phyloP scores from a whole-genome alignment of 2,797 vertebrate genomes.

The Podarcis lilfordi region DNA sequence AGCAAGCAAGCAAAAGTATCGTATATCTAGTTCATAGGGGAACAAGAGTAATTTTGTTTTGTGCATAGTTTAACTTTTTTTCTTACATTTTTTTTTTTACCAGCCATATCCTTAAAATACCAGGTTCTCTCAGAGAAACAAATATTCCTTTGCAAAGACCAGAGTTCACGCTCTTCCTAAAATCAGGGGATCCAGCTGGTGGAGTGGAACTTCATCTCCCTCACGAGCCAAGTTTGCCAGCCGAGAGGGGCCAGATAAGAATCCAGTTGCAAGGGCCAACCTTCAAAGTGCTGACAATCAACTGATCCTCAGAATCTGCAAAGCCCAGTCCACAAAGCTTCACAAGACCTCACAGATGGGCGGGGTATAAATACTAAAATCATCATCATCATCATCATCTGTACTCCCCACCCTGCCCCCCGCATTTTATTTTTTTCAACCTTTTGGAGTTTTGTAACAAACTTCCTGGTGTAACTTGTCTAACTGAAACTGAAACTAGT shows the following conservation, averaged over 20 bases:
- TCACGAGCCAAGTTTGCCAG: no score
- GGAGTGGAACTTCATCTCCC: no score
- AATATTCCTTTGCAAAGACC: not conserved
- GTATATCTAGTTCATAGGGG: not conserved
- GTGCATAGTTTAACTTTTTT: not conserved
- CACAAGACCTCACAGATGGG: no score
- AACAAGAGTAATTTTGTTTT: not conserved
- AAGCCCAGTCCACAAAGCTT: no score
- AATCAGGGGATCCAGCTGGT: not conserved
- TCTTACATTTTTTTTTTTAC: not conserved
- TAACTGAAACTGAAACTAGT: not conserved
- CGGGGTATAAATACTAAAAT: no score
- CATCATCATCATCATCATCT: no score
- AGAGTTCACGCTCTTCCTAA: not conserved
- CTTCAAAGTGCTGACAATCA: no score
- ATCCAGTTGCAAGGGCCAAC: no score
- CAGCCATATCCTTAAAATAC: not conserved
- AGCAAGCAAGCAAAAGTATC: conserved; percentile 15
- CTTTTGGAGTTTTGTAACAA: not conserved
- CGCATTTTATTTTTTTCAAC: not conserved
- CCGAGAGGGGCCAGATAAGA: no score
- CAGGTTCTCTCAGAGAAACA: not conserved
- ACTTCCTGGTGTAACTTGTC: not conserved
- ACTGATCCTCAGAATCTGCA: no score
- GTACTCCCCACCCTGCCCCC: no score